Percentiles rank a stretch among this genome's conserved stretches.
Evolutionary conservation across 2,888 invertebrate species (phyloP).

Genomic region (Aromia moschata): DNA sequence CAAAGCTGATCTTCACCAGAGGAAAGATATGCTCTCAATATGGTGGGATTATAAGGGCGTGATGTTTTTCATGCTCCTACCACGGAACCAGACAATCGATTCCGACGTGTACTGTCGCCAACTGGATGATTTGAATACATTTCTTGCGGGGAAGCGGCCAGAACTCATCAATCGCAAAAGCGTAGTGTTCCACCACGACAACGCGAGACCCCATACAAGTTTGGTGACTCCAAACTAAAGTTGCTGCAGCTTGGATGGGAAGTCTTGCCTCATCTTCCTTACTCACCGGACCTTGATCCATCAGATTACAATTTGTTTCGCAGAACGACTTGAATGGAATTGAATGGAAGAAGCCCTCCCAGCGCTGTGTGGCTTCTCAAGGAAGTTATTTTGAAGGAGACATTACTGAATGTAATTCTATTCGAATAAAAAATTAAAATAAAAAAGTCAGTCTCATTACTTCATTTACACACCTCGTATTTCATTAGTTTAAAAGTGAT

Average conservation of each 20-base stretch:
- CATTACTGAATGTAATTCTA: no score
- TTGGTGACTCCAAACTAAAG: neutral
- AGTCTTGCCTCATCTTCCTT: neutral
- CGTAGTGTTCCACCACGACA: neutral
- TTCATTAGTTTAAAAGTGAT: no score
- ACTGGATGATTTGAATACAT: neutral
- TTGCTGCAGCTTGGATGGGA: neutral
- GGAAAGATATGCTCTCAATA: neutral
- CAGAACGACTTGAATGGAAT: no score
- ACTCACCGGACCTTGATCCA: neutral
- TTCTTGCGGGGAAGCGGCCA: no score
- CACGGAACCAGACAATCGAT: neutral
- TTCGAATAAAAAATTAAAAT: no score
- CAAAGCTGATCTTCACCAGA: no score
- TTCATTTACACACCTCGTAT: no score
- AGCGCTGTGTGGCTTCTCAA: no score
- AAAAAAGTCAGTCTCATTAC: no score
- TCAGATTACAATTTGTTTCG: no score
- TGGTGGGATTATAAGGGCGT: neutral
- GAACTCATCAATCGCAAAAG: neutral
- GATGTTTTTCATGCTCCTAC: neutral
- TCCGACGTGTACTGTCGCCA: neutral
- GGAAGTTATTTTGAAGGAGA: no score
- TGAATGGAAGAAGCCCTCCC: no score
- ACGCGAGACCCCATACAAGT: neutral